Evolutionary conservation across 2,113 vertebrate species (phyloP).

Genomic region (Galemys pyrenaicus): DNA sequence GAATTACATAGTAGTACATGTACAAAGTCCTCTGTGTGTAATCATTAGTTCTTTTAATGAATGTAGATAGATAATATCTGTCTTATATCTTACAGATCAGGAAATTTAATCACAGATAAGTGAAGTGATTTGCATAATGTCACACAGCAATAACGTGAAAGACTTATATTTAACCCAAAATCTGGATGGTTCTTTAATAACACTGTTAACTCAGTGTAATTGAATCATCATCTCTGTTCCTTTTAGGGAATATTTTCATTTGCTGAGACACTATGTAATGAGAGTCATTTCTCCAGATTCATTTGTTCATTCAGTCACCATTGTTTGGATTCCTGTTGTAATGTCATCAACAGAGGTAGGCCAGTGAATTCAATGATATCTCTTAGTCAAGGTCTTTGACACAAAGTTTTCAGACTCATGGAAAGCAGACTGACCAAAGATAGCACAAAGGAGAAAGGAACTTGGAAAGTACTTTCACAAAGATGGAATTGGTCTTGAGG

Average conservation of each 20-base stretch:
- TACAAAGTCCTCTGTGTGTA: neutral
- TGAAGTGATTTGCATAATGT: neutral
- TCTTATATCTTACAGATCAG: neutral
- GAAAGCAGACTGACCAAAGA: neutral
- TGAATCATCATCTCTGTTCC: neutral
- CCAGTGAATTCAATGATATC: neutral
- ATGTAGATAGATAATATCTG: neutral
- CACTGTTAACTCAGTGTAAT: neutral
- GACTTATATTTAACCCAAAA: neutral
- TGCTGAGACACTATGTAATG: neutral
- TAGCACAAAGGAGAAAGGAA: neutral
- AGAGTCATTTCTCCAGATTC: neutral
- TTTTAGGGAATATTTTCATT: neutral
- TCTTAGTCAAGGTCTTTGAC: neutral
- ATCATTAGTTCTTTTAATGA: neutral
- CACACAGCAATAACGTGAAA: neutral
- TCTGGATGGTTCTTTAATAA: neutral
- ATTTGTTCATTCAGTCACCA: neutral
- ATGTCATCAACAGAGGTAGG: neutral
- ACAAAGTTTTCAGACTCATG: neutral
- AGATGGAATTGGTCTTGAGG: neutral
- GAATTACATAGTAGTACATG: neutral
- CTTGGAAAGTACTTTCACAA: neutral
- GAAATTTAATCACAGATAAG: constrained; percentile 1
- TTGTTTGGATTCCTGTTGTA: neutral